Conservation (phyloP, 2,113 vertebrate genomes). For the Cryptotis parvus region DNA sequence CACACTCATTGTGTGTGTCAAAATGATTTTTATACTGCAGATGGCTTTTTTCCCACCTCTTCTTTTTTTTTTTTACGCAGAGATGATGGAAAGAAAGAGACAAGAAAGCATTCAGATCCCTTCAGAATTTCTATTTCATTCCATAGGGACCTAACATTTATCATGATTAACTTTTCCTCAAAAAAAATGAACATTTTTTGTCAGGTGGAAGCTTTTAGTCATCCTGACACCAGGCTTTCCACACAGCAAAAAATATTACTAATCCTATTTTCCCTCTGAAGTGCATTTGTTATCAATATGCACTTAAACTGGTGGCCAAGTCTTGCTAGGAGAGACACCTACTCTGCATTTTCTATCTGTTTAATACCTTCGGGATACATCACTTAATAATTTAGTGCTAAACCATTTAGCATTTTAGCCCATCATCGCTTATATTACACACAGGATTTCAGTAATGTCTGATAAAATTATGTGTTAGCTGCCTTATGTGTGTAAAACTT, state of each 20-base stretch:
- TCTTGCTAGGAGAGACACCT: constrained; percentile 89
- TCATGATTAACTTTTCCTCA: constrained; percentile 71
- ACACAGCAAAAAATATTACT: constrained; percentile 89
- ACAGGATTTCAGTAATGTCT: constrained; percentile 91
- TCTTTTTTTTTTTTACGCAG: constrained; percentile 58
- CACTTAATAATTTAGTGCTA: constrained; percentile 93
- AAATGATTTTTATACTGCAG: constrained; percentile 38
- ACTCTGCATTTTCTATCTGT: constrained; percentile 90
- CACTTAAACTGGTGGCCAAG: constrained; percentile 89
- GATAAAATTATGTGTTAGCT: constrained; percentile 92
- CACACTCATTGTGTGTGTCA: constrained; percentile 18
- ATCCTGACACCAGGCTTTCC: constrained; percentile 87
- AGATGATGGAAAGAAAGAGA: constrained; percentile 26
- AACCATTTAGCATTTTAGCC: constrained; percentile 92
- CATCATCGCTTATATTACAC: constrained; percentile 92
- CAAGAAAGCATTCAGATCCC: constrained; percentile 47
- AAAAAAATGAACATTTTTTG: constrained; percentile 84
- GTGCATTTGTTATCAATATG: constrained; percentile 89
- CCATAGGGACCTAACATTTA: constrained; percentile 83
- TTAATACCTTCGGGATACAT: constrained; percentile 90
- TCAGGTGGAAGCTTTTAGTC: constrained; percentile 88
- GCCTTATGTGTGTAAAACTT: constrained; percentile 92
- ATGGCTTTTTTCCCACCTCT: constrained; percentile 71
- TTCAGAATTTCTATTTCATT: constrained; percentile 71
- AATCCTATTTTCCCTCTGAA: constrained; percentile 88